A percentile compares a stretch with the other conserved stretches of the same genome.
Conservation (phyloP, 2,888 invertebrate species). For the Lasioglossum morio region DNA sequence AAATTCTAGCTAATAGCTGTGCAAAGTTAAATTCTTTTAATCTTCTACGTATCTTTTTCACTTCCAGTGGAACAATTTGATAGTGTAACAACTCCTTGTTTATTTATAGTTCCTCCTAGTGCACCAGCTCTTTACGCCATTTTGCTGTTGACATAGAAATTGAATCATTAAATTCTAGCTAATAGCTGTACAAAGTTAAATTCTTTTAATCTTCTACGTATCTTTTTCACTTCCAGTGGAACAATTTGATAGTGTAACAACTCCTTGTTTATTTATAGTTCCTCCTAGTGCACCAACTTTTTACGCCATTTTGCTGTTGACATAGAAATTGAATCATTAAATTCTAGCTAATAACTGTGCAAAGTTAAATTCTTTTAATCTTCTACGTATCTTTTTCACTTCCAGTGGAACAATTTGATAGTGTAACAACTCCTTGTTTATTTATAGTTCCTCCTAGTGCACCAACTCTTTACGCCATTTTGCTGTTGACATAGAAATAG, state of each 20-base stretch:
- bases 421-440: not conserved
- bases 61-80: not conserved
- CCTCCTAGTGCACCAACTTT: conserved; percentile 91
- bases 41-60: too few relatives aligned
- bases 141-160: too few relatives aligned
- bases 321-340: too few relatives aligned
- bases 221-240: not conserved
- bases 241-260: not conserved
- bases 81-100: not conserved
- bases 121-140: conserved; percentile 90
- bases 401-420: not conserved
- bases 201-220: too few relatives aligned
- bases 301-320: conserved; percentile 85
- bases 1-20: too few relatives aligned
- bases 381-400: too few relatives aligned
- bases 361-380: too few relatives aligned
- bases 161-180: too few relatives aligned
- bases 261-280: conserved; percentile 83
- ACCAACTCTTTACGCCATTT: conserved; percentile 90
- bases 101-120: conserved; percentile 88
- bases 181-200: too few relatives aligned
- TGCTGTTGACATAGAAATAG: too few relatives aligned
- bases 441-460: conserved; percentile 89
- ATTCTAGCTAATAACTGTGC: too few relatives aligned
- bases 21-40: too few relatives aligned